Evolutionary conservation across 2,113 vertebrate genomes (phyloP).

Genomic region (Gorsachius goisagi): DNA sequence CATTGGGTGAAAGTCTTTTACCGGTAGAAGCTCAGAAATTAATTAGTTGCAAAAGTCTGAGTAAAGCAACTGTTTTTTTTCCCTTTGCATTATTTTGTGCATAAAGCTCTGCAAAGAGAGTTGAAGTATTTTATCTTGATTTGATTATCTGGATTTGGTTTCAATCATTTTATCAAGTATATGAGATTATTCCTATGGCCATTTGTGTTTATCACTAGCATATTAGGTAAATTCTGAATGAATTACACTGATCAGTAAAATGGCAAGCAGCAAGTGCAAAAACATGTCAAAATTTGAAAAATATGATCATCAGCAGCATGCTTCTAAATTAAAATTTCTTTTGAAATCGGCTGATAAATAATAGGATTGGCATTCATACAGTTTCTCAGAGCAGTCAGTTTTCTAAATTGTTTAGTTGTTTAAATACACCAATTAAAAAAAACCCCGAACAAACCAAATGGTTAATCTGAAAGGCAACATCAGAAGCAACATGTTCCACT

Average conservation of each 20-base stretch:
- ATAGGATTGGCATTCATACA: not conserved
- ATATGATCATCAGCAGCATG: not conserved
- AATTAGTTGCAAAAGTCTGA: not conserved
- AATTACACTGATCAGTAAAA: not conserved
- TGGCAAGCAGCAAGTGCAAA: not conserved
- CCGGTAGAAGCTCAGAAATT: not conserved
- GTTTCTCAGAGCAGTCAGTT: not conserved
- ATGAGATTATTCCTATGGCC: not conserved
- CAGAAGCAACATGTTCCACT: not conserved
- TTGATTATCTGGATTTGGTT: not conserved
- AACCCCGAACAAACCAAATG: not conserved
- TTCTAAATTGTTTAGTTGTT: not conserved
- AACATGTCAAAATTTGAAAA: not conserved
- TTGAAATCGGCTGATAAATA: not conserved
- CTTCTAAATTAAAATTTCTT: not conserved
- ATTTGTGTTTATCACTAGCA: not conserved
- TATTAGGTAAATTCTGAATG: not conserved
- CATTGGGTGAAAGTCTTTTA: rapidly evolving
- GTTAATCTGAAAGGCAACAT: not conserved
- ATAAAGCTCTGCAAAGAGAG: not conserved
- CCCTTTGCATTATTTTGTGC: not conserved
- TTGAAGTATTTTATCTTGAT: not conserved
- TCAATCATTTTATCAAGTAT: not conserved
- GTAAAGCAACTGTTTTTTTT: not conserved
- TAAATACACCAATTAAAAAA: not conserved